Evolutionary conservation across 2,797 vertebrate genomes (phyloP), one percentile per base, ranked within the genome.

Genomic region (Lagorchestes hirsutus): DNA sequence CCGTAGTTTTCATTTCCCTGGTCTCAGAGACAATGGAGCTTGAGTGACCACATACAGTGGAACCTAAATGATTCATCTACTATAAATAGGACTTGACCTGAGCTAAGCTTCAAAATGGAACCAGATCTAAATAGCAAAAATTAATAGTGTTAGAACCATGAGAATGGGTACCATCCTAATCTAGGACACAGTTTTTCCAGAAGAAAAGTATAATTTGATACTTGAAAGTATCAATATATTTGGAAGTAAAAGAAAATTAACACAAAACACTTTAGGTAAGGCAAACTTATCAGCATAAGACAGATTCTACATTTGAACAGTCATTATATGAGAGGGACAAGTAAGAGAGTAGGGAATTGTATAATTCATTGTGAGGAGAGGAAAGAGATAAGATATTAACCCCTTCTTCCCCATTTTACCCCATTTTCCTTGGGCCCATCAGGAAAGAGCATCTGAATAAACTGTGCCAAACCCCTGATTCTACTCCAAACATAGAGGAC

Each of bases 11-110:
- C 34, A 5, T 91, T 59, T 27, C 40, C 93, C 14, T 16, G 22
- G n/a, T 59, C n/a, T 91, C 54, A 95, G 59, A 93, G 90, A 34
- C 14, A 56, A 59, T 40, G 91, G 96, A 92, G 92, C 91, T 96
- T 87, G 40, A 87, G 9, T 87, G 74, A 87, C 74, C 74, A 50
- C 40, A 87, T 87, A 87, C 40, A 27, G 34, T 0, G 14, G 74
- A 82, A 62, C 8, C 74, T 58, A 94, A 10, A 91, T 93, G 54
- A 22, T 59, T 95, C 46, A 91, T 0, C 59, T 92, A 95, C 59
- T 31, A 90, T 90, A 96, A 92, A 50, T 27, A 87, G 40, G 40
- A 87, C 22, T 87, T 87, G 74, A 87, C 74, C 40, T 50, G 22
- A 87, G 27, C 40, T 87, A 50, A 87, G 40, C 40, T 87, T 87